Evolutionary conservation across 92 coral and sea anemone species (phyloP), one percentile per base, ranked within the genome.

Genomic region (Epizoanthus illoricatus): DNA sequence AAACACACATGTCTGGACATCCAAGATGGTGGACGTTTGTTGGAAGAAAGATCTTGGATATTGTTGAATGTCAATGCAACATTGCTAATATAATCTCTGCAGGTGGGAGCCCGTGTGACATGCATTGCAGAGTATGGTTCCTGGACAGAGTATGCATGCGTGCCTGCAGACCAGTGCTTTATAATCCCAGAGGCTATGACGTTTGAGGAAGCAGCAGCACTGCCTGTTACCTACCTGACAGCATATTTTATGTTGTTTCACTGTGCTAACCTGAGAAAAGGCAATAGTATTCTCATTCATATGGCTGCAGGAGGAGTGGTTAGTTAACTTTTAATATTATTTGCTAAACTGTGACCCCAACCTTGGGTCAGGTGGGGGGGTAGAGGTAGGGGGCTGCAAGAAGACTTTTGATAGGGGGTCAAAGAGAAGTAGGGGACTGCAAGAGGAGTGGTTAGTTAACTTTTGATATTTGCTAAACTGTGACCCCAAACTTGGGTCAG

Each of bases 291-390:
- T 75, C 90, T 96, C 17, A 89, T 96, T 21, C 99, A 96, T 63
- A 93, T 91, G 94, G 99, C 99, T n/a, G 98, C 94, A 23, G 99
- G 99, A 28, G 98, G 99, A 67, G 99, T 96, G 97, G 99, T 96
- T 85, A 85, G 99, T 72, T 65, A 11, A n/a, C n/a, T 23, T 41
- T 18, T 56, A 12, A 58, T 68, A 4, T 33, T 41, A 19, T 82
- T 18, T 28, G 33, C 33, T 28, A 28, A 28, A 28, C 33, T 28
- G 33, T 28, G 33, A 28, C 33, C 33, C 33, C 33, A 28, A 28
- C 0, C 1, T 28, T 28, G 33, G 33, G 33, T 1, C 33, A 28
- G 33, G 33, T 28, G 33, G 33, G 33, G 33, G 33, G 33, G 33
- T 28, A 28, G 33, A 28, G 33, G 33, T 28, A 28, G 33, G 33